Percentiles rank a stretch among this genome's conserved stretches.
These are phyloP conservation scores for Ormia ochracea DNA, from an alignment of 2,888 invertebrate genomes.

Conservation along the genomic window DNA sequence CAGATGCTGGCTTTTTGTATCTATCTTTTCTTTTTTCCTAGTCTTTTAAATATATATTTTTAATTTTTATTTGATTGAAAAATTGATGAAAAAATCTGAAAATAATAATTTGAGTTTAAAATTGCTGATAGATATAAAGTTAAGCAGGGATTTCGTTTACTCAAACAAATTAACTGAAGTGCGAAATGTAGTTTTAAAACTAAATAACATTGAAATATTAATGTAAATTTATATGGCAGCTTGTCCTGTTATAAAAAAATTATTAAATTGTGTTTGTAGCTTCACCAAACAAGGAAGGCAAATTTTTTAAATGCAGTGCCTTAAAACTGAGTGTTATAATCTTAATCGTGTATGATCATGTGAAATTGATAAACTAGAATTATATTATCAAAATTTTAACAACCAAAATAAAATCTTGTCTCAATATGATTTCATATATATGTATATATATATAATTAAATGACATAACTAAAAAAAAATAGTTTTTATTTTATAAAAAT, in stretches of 20 bases:
- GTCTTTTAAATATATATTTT: too few species aligned
- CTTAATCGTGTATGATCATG: slow-evolving; percentile 33
- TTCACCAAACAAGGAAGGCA: slow-evolving; percentile 11
- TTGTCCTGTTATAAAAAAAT: background rate
- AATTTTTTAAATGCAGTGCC: slow-evolving; percentile 58
- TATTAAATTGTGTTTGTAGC: background rate
- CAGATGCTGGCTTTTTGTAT: too few species aligned
- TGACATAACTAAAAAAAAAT: background rate
- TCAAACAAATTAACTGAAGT: slow-evolving; percentile 45
- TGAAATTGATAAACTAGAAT: slow-evolving; percentile 25
- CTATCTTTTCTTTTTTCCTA: too few species aligned
- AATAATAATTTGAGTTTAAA: slow-evolving; percentile 9
- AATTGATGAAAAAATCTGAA: background rate
- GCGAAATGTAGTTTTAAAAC: slow-evolving; percentile 39
- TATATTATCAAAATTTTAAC: slow-evolving; percentile 30
- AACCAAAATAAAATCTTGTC: background rate
- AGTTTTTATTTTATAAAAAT: background rate
- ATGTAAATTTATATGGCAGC: slow-evolving; percentile 55
- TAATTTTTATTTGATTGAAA: too few species aligned
- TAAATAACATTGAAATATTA: slow-evolving; percentile 2
- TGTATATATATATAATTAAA: too few species aligned
- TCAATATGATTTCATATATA: slow-evolving; percentile 61
- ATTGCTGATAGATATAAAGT: background rate
- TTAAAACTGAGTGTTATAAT: slow-evolving; percentile 58
- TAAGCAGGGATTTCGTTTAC: slow-evolving; percentile 50